phyloP scores from a whole-genome alignment of 2,797 vertebrate species.

The Salmo trutta region DNA sequence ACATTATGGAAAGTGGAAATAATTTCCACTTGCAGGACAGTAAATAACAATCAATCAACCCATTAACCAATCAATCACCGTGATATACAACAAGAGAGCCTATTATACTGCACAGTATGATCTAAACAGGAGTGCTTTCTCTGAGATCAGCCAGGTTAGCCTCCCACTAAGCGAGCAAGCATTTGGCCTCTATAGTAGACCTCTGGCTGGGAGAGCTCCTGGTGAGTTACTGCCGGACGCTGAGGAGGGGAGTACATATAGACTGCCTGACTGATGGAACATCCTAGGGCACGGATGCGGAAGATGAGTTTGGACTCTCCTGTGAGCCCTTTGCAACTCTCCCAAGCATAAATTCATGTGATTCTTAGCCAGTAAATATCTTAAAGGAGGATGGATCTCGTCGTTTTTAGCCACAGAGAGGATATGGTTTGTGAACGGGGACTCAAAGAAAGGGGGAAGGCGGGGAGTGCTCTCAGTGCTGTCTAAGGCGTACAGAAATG shows the following conservation, averaged over 20 bases:
- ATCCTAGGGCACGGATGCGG: slow-evolving; percentile 40
- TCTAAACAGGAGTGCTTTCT: too few relatives aligned
- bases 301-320: slow-evolving; percentile 55
- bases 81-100: neutral
- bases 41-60: neutral
- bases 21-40: neutral
- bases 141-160: neutral
- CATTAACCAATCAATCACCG: neutral
- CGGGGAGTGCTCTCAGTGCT: too few relatives aligned
- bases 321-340: slow-evolving; percentile 30
- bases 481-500: too few relatives aligned
- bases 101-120: neutral
- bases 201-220: slow-evolving; percentile 1
- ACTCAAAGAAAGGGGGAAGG: neutral
- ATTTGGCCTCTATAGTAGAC: slow-evolving; percentile 9
- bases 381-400: slow-evolving; percentile 17
- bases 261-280: slow-evolving; percentile 24
- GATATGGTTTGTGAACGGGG: neutral
- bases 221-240: slow-evolving; percentile 1
- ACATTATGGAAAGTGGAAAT: neutral
- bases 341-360: slow-evolving; percentile 39
- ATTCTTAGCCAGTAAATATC: slow-evolving; percentile 51
- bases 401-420: neutral
- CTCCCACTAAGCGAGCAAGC: neutral
- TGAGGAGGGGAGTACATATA: neutral